phyloP scores from a whole-genome alignment of 2,888 invertebrate species.

The Sesia apiformis region DNA sequence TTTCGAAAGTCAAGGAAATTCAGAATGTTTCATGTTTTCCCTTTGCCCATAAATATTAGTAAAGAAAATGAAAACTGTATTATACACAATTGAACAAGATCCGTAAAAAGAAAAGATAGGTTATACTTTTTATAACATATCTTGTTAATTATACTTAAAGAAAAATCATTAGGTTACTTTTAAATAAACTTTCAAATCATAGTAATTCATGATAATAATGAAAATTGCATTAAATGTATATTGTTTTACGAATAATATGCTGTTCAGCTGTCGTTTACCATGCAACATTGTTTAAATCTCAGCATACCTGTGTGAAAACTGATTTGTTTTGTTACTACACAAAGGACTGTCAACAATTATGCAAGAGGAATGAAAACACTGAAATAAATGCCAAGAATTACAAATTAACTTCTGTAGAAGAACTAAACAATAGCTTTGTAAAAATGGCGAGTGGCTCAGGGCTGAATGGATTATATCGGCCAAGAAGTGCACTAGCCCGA shows the following conservation, averaged over 20 bases:
- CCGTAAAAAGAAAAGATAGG: no score
- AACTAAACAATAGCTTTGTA: constrained; percentile 28
- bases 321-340: constrained; percentile 41
- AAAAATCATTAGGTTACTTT: no score
- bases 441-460: constrained; percentile 45
- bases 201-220: not conserved
- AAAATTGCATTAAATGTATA: not conserved
- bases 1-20: not conserved
- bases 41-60: no score
- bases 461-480: constrained; percentile 72
- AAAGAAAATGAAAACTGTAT: no score
- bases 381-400: constrained; percentile 15
- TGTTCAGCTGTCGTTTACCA: constrained; percentile 18
- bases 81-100: no score
- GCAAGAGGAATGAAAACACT: constrained; percentile 25
- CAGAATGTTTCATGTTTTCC: constrained; percentile 2
- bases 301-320: constrained; percentile 23
- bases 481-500: constrained; percentile 81
- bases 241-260: not conserved
- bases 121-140: no score
- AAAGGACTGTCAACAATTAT: constrained; percentile 35
- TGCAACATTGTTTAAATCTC: constrained; percentile 16
- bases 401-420: constrained; percentile 1
- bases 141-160: no score
- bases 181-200: no score